These are phyloP conservation scores for Mobula birostris DNA, from an alignment of 2,113 vertebrate genomes.

Conservation along the genomic window DNA sequence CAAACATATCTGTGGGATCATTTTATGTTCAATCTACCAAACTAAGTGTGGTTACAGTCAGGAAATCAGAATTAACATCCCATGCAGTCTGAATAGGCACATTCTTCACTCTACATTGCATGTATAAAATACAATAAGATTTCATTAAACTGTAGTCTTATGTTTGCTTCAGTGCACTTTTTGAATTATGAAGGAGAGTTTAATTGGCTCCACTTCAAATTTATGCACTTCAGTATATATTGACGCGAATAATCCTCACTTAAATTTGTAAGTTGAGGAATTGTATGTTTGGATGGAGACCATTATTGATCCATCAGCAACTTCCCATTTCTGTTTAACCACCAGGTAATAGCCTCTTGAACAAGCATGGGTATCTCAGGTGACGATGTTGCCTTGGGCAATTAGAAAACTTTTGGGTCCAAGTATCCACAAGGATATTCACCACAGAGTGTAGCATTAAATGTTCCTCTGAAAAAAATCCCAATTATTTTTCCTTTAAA, in stretches of 20 bases:
- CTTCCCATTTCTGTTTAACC: constrained; percentile 10
- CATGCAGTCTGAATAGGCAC: constrained; percentile 10
- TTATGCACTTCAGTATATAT: not conserved
- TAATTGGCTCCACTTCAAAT: constrained; percentile 21
- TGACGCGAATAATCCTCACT: constrained; percentile 30
- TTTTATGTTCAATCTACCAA: constrained; percentile 35
- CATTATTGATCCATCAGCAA: constrained; percentile 31
- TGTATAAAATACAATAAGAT: constrained; percentile 23
- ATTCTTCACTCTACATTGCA: not conserved
- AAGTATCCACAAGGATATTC: not conserved
- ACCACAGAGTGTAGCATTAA: not conserved
- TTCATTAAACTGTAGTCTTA: constrained; percentile 28
- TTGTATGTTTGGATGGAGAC: constrained; percentile 6
- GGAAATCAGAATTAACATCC: constrained; percentile 21
- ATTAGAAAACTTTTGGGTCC: not conserved
- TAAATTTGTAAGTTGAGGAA: constrained; percentile 23
- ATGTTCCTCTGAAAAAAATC: not conserved
- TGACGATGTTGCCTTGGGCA: not conserved
- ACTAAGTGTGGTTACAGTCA: constrained; percentile 23
- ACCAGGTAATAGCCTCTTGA: constrained; percentile 20
- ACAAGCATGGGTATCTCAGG: constrained; percentile 25
- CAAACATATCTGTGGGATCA: constrained; percentile 34
- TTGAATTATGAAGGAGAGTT: constrained; percentile 15
- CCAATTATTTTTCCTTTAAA: not conserved
- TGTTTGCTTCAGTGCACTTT: constrained; percentile 24